Percentiles rank a stretch among this genome's conserved stretches.
phyloP scores from a whole-genome alignment of 2,797 vertebrate species.

The Pangasius larnaudii region DNA sequence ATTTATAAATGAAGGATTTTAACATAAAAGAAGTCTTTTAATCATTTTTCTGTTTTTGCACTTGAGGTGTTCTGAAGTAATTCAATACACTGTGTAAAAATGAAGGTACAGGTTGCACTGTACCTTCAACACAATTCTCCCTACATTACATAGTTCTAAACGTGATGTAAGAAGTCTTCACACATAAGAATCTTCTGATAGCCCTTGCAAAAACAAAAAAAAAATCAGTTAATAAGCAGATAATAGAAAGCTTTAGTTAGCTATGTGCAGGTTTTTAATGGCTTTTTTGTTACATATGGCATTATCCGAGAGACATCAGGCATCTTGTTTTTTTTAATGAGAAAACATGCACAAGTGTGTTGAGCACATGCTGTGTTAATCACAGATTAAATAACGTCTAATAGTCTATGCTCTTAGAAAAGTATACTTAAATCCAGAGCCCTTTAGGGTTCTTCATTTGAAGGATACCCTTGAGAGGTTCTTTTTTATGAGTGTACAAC shows the following conservation, averaged over 20 bases:
- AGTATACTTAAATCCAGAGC: neutral
- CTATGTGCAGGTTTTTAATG: neutral
- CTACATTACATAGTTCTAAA: neutral
- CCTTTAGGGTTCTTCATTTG: neutral
- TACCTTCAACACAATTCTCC: neutral
- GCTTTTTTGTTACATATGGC: neutral
- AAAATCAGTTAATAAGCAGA: neutral
- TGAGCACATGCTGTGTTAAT: neutral
- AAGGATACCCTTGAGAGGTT: neutral
- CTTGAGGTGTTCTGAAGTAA: neutral
- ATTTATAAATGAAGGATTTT: neutral
- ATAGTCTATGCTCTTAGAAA: neutral
- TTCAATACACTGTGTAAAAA: neutral
- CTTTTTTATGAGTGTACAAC: neutral
- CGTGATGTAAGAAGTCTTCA: neutral
- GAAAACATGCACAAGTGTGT: neutral
- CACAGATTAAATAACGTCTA: neutral
- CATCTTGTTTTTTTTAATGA: neutral
- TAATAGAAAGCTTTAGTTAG: neutral
- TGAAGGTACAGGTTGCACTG: neutral
- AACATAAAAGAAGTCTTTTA: neutral
- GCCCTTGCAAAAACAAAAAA: neutral
- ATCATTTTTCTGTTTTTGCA: neutral
- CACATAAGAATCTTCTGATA: neutral
- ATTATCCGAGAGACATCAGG: neutral